phyloP scores from a whole-genome alignment of 2,113 vertebrate genomes.

The Centrocercus urophasianus region DNA sequence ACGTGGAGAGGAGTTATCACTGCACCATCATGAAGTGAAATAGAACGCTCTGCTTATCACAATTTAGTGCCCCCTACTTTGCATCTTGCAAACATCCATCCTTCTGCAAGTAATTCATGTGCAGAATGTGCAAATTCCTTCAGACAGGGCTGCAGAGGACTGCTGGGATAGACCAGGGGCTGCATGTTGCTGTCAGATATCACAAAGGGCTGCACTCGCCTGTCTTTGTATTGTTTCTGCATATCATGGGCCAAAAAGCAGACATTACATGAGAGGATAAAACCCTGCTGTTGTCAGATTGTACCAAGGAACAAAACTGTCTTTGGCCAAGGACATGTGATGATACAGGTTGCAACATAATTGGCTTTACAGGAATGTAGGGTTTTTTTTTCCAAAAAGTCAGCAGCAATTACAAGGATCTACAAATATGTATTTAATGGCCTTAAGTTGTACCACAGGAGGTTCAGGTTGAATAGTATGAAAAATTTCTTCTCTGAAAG shows the following conservation, averaged over 20 bases:
- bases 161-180: background rate
- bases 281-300: background rate
- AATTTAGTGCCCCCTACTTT: background rate
- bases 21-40: background rate
- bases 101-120: background rate
- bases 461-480: too few relatives aligned
- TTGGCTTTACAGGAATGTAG: rapidly evolving
- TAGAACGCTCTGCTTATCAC: background rate
- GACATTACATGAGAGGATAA: background rate
- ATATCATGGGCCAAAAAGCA: background rate
- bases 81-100: background rate
- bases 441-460: too few relatives aligned
- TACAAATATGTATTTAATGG: background rate
- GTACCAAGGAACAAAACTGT: background rate
- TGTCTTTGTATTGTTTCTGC: background rate
- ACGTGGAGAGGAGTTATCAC: background rate
- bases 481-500: too few relatives aligned
- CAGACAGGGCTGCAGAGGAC: background rate
- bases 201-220: background rate
- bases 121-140: background rate
- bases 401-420: background rate
- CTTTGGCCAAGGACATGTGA: rapidly evolving
- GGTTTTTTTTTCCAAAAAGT: background rate
- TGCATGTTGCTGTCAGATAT: background rate
- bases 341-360: background rate